Percentiles rank a stretch among this genome's conserved stretches.
Evolutionary conservation across 2,113 vertebrate genomes (phyloP).

Genomic region (Nanorana parkeri): DNA sequence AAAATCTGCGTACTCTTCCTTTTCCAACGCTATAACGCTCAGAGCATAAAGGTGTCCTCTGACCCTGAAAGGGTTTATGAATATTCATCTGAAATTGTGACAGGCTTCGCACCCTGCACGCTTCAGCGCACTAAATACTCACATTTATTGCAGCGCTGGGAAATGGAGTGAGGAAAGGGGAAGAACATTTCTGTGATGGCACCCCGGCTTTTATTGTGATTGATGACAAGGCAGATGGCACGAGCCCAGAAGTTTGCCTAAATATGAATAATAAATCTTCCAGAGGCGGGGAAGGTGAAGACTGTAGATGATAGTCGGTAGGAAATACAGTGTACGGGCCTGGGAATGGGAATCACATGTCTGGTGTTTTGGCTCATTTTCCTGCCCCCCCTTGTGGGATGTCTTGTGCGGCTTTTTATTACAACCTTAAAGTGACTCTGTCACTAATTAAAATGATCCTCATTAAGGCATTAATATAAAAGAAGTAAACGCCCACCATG

Average conservation of each 20-base stretch:
- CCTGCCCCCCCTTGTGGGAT: too few species aligned
- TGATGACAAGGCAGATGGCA: slow-evolving; percentile 38
- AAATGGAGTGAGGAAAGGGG: slow-evolving; percentile 7
- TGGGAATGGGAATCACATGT: too few species aligned
- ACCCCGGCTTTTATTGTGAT: slow-evolving; percentile 28
- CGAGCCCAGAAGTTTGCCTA: slow-evolving; percentile 3
- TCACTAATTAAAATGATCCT: too few species aligned
- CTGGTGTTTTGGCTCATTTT: too few species aligned
- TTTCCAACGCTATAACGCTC: background rate
- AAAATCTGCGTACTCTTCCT: background rate
- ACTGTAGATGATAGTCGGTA: background rate
- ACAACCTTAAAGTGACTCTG: too few species aligned
- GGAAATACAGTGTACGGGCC: too few species aligned
- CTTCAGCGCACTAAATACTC: background rate
- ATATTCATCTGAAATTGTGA: slow-evolving; percentile 31
- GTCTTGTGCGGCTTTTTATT: too few species aligned
- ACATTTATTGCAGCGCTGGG: slow-evolving; percentile 31
- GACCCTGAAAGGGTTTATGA: slow-evolving; percentile 12
- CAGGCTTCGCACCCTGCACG: slow-evolving; percentile 6
- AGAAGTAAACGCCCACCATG: too few species aligned
- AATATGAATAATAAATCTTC: slow-evolving; percentile 36
- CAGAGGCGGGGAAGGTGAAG: background rate
- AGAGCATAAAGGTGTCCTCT: background rate
- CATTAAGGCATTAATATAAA: too few species aligned
- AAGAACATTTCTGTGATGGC: slow-evolving; percentile 11